Conservation (phyloP, 2,113 vertebrate species). For the Taxidea taxus region DNA sequence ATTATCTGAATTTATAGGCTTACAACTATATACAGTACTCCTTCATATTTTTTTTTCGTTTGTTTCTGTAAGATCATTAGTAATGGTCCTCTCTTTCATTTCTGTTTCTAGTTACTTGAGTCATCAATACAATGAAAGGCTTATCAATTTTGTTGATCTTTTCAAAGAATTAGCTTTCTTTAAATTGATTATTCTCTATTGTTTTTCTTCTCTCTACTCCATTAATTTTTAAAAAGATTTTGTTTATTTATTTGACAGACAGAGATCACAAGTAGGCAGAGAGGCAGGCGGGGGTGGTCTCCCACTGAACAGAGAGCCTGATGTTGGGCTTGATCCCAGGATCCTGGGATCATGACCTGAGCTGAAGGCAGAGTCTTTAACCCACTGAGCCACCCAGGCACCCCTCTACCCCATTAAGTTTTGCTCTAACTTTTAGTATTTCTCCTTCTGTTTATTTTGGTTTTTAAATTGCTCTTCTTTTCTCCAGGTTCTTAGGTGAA, state of each 20-base stretch:
- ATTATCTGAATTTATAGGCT: neutral
- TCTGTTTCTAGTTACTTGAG: neutral
- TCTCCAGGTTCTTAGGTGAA: neutral
- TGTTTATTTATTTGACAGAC: no score
- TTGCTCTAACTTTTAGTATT: neutral
- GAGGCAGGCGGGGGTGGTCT: no score
- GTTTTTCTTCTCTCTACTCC: neutral
- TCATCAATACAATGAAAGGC: neutral
- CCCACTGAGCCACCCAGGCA: no score
- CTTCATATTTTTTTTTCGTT: neutral
- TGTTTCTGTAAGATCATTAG: neutral
- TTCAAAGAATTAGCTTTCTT: neutral
- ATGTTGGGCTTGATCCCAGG: no score
- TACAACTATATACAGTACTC: neutral
- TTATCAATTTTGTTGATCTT: neutral
- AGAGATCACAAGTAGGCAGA: no score
- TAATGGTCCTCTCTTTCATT: neutral
- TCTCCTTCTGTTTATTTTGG: neutral
- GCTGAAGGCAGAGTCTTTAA: no score
- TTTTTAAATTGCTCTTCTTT: neutral
- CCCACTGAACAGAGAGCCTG: no score
- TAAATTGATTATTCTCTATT: neutral
- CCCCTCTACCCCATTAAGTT: neutral
- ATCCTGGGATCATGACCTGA: no score
- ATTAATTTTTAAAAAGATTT: neutral